Evolutionary conservation across 2,113 vertebrate species (phyloP).

Genomic region (Lynx canadensis): DNA sequence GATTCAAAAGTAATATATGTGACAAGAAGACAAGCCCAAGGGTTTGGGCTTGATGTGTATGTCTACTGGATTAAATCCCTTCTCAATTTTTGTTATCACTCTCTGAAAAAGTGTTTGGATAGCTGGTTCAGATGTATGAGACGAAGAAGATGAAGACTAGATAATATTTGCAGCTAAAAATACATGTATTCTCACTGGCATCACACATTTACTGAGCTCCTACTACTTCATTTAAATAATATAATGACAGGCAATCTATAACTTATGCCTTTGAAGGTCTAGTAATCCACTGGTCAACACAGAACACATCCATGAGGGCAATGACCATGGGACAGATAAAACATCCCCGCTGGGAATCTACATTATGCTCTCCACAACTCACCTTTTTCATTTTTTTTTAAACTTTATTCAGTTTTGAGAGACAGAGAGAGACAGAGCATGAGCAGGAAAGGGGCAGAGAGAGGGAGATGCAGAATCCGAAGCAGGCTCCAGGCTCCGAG

Average conservation of each 20-base stretch:
- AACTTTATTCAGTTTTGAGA: neutral
- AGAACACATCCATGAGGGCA: neutral
- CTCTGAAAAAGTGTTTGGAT: neutral
- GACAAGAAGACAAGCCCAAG: neutral
- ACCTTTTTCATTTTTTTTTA: neutral
- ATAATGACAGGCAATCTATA: neutral
- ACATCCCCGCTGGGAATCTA: neutral
- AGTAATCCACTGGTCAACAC: neutral
- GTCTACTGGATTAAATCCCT: neutral
- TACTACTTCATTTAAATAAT: neutral
- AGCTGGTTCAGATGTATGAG: neutral
- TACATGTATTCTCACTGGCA: neutral
- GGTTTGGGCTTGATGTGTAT: neutral
- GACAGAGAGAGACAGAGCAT: neutral
- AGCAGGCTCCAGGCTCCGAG: neutral
- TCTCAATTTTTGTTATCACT: neutral
- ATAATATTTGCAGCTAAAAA: neutral
- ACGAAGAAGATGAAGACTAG: neutral
- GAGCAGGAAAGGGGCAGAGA: neutral
- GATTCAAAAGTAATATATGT: neutral
- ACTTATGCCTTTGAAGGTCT: neutral
- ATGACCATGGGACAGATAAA: neutral
- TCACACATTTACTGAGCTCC: neutral
- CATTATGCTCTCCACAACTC: neutral
- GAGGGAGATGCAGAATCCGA: neutral